phyloP scores from a whole-genome alignment of 2,888 invertebrate species.

The Zygaena filipendulae region DNA sequence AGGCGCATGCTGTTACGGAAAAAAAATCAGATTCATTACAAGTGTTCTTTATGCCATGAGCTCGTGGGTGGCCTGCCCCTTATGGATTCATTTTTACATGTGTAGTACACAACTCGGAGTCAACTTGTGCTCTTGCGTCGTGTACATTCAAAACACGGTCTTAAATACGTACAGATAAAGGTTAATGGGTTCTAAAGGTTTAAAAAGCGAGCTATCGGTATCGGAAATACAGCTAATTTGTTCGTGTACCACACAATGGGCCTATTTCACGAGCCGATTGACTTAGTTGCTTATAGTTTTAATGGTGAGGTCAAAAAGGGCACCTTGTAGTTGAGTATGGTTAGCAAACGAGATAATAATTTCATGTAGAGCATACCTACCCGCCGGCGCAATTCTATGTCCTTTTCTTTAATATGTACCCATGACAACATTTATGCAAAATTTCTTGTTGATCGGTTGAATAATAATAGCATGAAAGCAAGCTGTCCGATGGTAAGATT shows the following conservation, averaged over 20 bases:
- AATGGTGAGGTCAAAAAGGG: too few relatives aligned
- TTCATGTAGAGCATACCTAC: too few relatives aligned
- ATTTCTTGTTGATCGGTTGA: too few relatives aligned
- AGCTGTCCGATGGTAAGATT: too few relatives aligned
- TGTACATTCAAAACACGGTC: slow-evolving; percentile 37
- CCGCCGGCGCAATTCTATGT: too few relatives aligned
- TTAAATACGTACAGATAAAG: slow-evolving; percentile 30
- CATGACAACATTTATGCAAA: too few relatives aligned
- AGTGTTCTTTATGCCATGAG: too few relatives aligned
- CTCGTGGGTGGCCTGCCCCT: slow-evolving; percentile 50
- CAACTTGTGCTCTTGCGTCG: slow-evolving; percentile 10
- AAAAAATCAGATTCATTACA: too few relatives aligned
- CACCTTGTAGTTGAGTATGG: slow-evolving; percentile 18
- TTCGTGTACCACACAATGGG: slow-evolving; percentile 50
- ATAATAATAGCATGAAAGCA: too few relatives aligned
- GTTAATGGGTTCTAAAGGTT: slow-evolving; percentile 23
- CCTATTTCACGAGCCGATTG: slow-evolving; percentile 58
- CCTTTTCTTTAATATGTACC: too few relatives aligned
- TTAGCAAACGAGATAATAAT: slow-evolving; percentile 21
- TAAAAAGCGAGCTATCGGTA: slow-evolving; percentile 37
- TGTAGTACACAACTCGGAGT: slow-evolving; percentile 18
- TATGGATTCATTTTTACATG: slow-evolving; percentile 54
- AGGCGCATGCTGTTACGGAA: too few relatives aligned
- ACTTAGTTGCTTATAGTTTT: slow-evolving; percentile 46
- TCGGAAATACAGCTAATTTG: slow-evolving; percentile 51